Conservation (phyloP, 2,797 vertebrate species). For the Acipenser ruthenus region DNA sequence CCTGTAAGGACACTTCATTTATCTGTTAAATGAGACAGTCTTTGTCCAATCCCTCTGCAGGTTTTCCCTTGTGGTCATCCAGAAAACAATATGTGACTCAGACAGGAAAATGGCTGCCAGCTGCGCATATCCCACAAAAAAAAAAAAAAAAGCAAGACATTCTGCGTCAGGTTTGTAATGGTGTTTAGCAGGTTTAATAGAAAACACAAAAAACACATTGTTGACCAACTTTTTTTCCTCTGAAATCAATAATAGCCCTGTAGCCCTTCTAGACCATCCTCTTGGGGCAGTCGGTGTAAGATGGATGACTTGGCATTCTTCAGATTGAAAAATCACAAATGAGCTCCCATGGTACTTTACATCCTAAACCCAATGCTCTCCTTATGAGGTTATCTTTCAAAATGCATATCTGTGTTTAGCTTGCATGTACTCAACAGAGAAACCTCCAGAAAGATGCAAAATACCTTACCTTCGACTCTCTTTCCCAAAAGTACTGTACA, state of each 20-base stretch:
- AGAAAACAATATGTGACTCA: too few relatives aligned
- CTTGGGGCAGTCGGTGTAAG: background rate
- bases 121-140: too few relatives aligned
- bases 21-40: too few relatives aligned
- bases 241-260: background rate
- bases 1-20: too few relatives aligned
- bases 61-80: too few relatives aligned
- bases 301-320: background rate
- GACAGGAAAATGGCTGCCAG: too few relatives aligned
- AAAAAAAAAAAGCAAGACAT: background rate
- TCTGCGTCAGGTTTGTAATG: background rate
- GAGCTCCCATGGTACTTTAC: background rate
- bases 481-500: too few relatives aligned
- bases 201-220: background rate
- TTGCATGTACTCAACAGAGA: background rate
- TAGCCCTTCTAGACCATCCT: background rate
- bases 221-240: background rate
- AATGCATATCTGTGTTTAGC: background rate
- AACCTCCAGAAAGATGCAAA: conserved; percentile 2
- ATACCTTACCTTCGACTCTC: background rate
- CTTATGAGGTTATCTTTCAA: background rate
- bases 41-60: too few relatives aligned
- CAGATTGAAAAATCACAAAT: conserved; percentile 1
- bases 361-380: background rate
- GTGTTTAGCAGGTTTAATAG: background rate